Conservation (phyloP, 2,113 vertebrate species). For the Equus quagga region DNA sequence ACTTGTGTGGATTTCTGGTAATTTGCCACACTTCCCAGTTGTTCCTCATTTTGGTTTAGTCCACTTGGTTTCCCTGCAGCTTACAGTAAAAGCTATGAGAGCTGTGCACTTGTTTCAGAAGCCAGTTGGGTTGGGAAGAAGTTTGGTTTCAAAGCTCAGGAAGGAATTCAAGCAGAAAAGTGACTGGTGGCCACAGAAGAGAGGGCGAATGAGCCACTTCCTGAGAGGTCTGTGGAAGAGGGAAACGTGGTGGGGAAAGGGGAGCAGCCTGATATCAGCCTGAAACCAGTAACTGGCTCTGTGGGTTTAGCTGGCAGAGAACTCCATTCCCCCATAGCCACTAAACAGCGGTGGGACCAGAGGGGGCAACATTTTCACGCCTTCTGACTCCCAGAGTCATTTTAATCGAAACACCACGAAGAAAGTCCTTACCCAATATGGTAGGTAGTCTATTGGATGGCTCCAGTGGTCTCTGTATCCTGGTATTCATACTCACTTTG, state of each 20-base stretch:
- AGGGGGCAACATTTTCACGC: too few relatives aligned
- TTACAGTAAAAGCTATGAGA: background rate
- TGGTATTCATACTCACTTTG: background rate
- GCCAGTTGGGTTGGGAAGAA: background rate
- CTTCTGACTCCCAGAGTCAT: background rate
- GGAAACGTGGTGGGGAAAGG: background rate
- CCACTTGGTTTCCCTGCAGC: background rate
- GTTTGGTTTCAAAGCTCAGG: background rate
- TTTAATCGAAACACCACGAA: background rate
- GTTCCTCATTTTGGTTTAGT: background rate
- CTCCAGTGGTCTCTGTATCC: background rate
- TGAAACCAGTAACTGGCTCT: background rate
- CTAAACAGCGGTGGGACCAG: background rate
- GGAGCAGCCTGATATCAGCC: background rate
- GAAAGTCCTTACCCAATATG: fast-evolving
- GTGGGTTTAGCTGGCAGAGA: background rate
- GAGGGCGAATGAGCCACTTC: fast-evolving
- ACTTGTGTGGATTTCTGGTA: background rate
- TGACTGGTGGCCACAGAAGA: background rate
- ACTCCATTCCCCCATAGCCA: fast-evolving
- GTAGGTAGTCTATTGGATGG: background rate
- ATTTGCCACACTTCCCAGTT: background rate
- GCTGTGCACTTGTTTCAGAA: background rate
- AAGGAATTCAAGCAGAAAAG: background rate
- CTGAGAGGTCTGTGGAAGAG: background rate